These are phyloP conservation scores for Acrobasis suavella DNA, from an alignment of 2,888 invertebrate genomes.

Conservation along the genomic window DNA sequence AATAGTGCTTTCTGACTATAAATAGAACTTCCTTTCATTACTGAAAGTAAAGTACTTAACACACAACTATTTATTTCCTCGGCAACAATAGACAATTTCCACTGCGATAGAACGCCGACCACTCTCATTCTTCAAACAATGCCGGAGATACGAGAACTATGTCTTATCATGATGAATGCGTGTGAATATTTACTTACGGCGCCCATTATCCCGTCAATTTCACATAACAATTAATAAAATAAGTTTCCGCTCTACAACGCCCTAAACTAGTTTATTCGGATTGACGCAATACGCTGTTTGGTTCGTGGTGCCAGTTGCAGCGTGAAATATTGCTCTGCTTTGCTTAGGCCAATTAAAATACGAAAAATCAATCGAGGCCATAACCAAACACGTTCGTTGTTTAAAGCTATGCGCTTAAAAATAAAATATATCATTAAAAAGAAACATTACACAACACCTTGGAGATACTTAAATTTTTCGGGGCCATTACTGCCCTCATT, in stretches of 20 bases:
- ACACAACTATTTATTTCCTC: not conserved
- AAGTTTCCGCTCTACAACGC: slow-evolving; percentile 69
- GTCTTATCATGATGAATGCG: slow-evolving; percentile 21
- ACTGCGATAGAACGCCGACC: slow-evolving; percentile 22
- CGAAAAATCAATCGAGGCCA: no score
- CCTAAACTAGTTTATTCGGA: slow-evolving; percentile 60
- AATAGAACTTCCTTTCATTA: not conserved
- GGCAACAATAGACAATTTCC: slow-evolving; percentile 12
- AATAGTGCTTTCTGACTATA: not conserved
- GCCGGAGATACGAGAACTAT: not conserved
- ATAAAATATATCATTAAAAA: no score
- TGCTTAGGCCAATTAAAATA: no score
- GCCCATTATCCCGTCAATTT: slow-evolving; percentile 16
- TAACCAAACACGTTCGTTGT: no score
- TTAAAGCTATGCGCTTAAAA: no score
- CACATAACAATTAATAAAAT: slow-evolving; percentile 59
- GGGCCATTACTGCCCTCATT: no score
- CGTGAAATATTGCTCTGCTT: not conserved
- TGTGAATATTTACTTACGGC: slow-evolving; percentile 19
- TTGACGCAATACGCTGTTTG: slow-evolving; percentile 42
- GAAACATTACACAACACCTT: no score
- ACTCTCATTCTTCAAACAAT: slow-evolving; percentile 17
- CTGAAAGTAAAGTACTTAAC: not conserved
- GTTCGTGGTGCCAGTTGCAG: slow-evolving; percentile 3
- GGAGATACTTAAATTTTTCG: no score